Conservation (phyloP, 2,888 invertebrate species). For the Halictus ligatus region DNA sequence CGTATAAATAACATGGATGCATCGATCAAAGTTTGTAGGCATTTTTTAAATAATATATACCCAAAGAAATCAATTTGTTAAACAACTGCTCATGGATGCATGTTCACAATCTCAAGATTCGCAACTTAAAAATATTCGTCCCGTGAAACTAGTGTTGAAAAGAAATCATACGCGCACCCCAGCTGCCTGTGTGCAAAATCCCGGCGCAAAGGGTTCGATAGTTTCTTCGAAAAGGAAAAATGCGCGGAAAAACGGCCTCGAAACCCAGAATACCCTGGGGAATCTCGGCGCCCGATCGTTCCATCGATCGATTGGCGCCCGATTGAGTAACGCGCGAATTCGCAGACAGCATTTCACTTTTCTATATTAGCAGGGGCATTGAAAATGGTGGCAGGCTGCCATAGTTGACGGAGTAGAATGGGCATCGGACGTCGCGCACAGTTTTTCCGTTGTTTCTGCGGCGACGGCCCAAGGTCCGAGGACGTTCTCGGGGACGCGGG, state of each 20-base stretch:
- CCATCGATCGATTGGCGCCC: neutral
- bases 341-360: conserved; percentile 9
- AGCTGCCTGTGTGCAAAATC: no score
- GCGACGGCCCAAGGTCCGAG: neutral
- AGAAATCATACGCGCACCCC: no score
- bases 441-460: neutral
- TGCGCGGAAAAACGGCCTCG: neutral
- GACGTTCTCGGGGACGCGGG: neutral
- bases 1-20: no score
- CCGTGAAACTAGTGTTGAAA: no score
- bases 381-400: neutral
- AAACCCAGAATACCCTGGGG: neutral
- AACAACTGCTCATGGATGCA: no score
- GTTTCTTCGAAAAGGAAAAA: neutral
- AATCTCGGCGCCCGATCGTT: neutral
- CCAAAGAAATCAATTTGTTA: no score
- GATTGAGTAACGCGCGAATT: neutral
- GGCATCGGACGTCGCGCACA: neutral
- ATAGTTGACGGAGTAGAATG: neutral
- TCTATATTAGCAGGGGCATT: neutral
- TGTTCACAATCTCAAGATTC: no score
- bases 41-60: no score
- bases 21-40: no score
- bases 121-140: no score
- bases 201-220: neutral